Evolutionary conservation across 2,888 invertebrate species (phyloP).

Genomic region (Drosophila antonietae): DNA sequence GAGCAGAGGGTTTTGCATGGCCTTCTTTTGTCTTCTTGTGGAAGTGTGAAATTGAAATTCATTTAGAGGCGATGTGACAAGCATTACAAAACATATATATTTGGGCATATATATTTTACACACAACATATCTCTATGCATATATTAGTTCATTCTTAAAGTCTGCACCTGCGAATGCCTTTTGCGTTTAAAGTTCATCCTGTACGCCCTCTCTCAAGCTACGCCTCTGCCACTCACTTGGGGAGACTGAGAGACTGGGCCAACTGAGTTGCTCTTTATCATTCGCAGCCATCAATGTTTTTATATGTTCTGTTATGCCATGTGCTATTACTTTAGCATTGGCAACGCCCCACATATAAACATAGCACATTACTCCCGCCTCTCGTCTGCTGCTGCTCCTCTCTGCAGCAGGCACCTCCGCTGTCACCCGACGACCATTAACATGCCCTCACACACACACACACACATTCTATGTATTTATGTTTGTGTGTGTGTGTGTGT

Average conservation of each 20-base stretch:
- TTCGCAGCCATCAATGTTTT: conserved; percentile 74
- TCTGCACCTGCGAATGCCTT: not conserved
- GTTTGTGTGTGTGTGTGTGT: not conserved
- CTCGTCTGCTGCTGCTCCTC: not conserved
- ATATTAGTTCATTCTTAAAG: not conserved
- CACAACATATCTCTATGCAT: not conserved
- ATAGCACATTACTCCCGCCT: conserved; percentile 46
- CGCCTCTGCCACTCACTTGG: conserved; percentile 31
- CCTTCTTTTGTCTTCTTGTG: conserved; percentile 42
- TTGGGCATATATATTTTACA: not conserved
- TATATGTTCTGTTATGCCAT: conserved; percentile 61
- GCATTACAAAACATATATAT: conserved; percentile 9
- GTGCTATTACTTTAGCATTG: conserved; percentile 77
- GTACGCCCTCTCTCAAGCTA: not conserved
- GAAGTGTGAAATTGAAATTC: conserved; percentile 69
- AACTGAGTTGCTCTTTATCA: conserved; percentile 49
- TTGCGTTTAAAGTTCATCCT: not conserved
- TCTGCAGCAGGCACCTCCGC: conserved; percentile 27
- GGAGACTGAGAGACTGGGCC: conserved; percentile 24
- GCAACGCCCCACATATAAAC: conserved; percentile 62
- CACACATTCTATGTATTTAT: conserved; percentile 20
- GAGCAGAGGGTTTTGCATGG: conserved; percentile 6
- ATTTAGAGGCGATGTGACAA: conserved; percentile 40
- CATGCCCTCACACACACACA: conserved; percentile 26
- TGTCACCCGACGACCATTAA: conserved; percentile 49